Conservation (phyloP, 2,797 vertebrate genomes). For the Poliocrania exsul region DNA sequence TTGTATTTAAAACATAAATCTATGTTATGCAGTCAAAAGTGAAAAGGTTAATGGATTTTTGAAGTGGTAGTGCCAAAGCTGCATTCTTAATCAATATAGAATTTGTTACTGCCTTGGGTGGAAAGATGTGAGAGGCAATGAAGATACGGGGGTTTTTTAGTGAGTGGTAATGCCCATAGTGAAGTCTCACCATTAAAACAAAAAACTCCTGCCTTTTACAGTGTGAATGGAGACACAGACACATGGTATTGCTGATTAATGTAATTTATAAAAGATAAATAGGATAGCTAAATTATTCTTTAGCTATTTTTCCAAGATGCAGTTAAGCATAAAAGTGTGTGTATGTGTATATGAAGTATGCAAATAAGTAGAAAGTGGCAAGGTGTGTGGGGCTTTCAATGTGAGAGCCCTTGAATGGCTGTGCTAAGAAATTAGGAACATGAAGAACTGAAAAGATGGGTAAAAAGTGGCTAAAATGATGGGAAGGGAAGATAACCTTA, state of each 20-base stretch:
- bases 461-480: background rate
- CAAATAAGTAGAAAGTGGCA: background rate
- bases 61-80: background rate
- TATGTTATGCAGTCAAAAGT: background rate
- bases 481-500: background rate
- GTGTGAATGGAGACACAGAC: background rate
- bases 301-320: background rate
- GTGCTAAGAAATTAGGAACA: background rate
- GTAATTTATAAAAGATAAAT: background rate
- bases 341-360: background rate
- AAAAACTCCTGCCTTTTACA: background rate
- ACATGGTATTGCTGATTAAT: background rate
- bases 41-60: constrained; percentile 47
- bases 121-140: background rate
- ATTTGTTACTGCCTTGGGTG: background rate
- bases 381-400: background rate
- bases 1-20: background rate
- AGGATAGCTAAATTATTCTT: background rate
- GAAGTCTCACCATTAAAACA: background rate
- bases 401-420: background rate
- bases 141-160: background rate
- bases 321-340: background rate
- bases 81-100: background rate
- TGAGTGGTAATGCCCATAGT: background rate
- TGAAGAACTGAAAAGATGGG: background rate